phyloP scores from a whole-genome alignment of 2,113 vertebrate species.

The Acrocephalus arundinaceus region DNA sequence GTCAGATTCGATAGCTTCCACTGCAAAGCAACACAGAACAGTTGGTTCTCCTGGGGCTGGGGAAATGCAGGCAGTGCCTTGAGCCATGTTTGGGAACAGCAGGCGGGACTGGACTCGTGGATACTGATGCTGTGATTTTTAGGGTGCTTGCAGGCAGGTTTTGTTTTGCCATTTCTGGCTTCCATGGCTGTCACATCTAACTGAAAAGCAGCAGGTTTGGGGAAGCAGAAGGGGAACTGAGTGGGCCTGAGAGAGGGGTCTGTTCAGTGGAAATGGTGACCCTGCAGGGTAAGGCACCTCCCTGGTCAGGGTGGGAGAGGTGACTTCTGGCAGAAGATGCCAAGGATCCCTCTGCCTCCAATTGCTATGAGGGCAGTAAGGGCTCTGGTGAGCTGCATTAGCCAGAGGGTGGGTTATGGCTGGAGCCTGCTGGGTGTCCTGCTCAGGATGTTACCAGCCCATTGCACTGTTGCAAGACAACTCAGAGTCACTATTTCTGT shows the following conservation, averaged over 20 bases:
- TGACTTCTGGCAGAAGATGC: background rate
- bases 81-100: accelerated
- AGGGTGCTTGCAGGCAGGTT: background rate
- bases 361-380: background rate
- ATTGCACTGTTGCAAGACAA: accelerated
- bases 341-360: background rate
- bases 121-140: background rate
- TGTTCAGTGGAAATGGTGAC: background rate
- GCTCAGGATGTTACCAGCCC: accelerated
- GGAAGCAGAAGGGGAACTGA: background rate
- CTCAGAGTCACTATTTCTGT: background rate
- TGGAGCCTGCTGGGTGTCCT: accelerated
- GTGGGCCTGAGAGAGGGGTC: background rate
- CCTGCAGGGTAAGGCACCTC: background rate
- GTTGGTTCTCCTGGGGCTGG: background rate
- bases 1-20: constrained; percentile 52
- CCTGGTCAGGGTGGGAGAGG: background rate
- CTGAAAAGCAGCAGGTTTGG: background rate
- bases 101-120: background rate
- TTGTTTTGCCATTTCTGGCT: background rate
- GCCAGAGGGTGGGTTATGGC: background rate
- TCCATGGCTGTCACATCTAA: background rate
- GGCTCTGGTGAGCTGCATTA: background rate
- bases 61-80: background rate
- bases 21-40: constrained; percentile 51